Base-by-base conservation (phyloP, 2,888 invertebrate species). In the Campopleginae sp. region DNA sequence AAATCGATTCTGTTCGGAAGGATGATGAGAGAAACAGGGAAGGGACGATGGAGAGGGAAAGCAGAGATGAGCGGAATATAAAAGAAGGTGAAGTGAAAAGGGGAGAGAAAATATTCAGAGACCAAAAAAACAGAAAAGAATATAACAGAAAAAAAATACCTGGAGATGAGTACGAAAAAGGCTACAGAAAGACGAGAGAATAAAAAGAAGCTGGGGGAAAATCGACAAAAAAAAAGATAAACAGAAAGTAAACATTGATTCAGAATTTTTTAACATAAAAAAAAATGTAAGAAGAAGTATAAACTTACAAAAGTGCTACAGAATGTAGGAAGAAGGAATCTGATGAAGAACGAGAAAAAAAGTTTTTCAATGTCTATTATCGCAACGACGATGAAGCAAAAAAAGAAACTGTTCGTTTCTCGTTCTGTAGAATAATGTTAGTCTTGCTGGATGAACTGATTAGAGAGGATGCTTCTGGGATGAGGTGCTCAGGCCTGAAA, bases 391-490 rank as follows among this genome's bases (percentile, higher is more conserved):
- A 10, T 19, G 23, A 27, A 19, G 19, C 6, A 51, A 65, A 42
- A 14, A 8, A 74, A 19, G 31, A 46, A 65, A 23, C 61, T 78
- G 75, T 44, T 68, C 51, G 78, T 86, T 80, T 68, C 51, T 54
- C 61, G 63, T 38, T 33, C 38, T 58, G 31, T 48, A 5, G 54
- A 61, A 77, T 78, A 78, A 77, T 31, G 72, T 58, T 79, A 75
- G 17, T 68, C n/a, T 42, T 85, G 75, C 74, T 79, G 79, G 77
- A 44, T 66, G 79, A 87, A 84, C 81, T 86, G 89, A 89, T 89
- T 89, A 89, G 87, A 88, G 89, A 88, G 86, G 84, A 84, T 85
- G 86, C 80, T 86, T 78, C 85, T 77, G 84, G 85, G 81, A 27
- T 85, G 87, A 87, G 80, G 80, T 85, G 83, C 70, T 71, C 84